Base-by-base conservation (phyloP, 2,113 vertebrate genomes). In the Psephotus haematonotus region DNA sequence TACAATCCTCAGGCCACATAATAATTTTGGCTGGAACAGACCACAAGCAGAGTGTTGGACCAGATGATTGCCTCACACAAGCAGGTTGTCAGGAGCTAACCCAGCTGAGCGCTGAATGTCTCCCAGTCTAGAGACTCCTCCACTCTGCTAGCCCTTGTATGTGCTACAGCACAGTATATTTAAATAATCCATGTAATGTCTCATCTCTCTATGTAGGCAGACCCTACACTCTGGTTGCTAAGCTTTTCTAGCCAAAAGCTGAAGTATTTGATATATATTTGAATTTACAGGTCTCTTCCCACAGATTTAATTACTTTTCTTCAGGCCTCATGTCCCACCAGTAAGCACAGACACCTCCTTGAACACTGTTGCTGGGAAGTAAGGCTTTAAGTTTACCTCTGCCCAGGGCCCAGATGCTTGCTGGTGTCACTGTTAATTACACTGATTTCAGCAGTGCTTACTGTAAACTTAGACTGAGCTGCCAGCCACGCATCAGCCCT, bases 361-460 rank as follows among this genome's bases (percentile, higher is more conserved):
- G 65, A 87, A 72, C 41, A 57, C 59, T 63, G 96, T 70, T 94
- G 65, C 70, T 89, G 93, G 46, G 92, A 78, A 68, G 44, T 19
- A 46, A 93, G 74, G 62, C 86, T 93, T 91, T 65, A 35, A 87
- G 62, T 46, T 93, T 79, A 19, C 79, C 86, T 91, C 83, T 96
- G 83, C 86, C 92, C 86, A 46, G 84, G 57, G 50, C 65, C 62
- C 81, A 84, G 90, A 59, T 86, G 89, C 86, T 93, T 12, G 0
- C 80, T 79, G 67, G 70, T 94, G 88, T 92, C 93, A 74, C 67
- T 92, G 83, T 65, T 96, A 93, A 94, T 96, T 94, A 96, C 74
- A 20, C 62, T 82, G 77, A 91, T 86, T 93, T 79, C 49, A 71
- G 90, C 83, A 72, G 52, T 52, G 49, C 81, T 94, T 91, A 35